Evolutionary conservation across 2,888 invertebrate genomes (phyloP).

Genomic region (Drosophila setosimentum): DNA sequence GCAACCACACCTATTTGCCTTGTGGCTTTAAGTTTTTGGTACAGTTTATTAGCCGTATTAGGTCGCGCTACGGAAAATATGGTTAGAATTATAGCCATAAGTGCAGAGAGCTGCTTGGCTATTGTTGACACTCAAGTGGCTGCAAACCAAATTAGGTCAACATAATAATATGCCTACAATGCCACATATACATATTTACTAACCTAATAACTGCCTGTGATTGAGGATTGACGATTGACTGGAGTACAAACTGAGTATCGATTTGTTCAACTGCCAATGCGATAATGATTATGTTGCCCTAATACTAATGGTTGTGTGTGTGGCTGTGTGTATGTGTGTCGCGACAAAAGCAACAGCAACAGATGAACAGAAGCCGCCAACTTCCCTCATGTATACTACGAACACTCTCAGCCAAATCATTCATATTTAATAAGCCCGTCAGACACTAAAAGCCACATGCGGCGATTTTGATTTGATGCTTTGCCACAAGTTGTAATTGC

Average conservation of each 20-base stretch:
- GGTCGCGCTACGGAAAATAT: conserved; percentile 63
- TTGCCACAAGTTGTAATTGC: conserved; percentile 33
- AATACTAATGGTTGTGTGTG: neutral
- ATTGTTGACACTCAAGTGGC: conserved; percentile 65
- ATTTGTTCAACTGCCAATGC: conserved; percentile 62
- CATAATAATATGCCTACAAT: conserved; percentile 46
- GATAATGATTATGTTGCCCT: conserved; percentile 46
- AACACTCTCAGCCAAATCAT: conserved; percentile 3
- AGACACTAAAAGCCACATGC: conserved; percentile 35
- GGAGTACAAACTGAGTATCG: conserved; percentile 57
- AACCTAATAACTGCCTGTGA: conserved; percentile 21
- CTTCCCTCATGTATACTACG: neutral
- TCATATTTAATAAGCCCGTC: conserved; percentile 47
- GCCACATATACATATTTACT: conserved; percentile 3
- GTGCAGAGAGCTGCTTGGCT: conserved; percentile 25
- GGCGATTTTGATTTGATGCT: conserved; percentile 27
- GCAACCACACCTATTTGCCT: conserved; percentile 67
- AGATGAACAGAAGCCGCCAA: conserved; percentile 22
- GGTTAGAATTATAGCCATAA: conserved; percentile 58
- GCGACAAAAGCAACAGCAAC: conserved; percentile 20
- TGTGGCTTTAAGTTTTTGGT: conserved; percentile 55
- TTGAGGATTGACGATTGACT: conserved; percentile 66
- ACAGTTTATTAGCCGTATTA: conserved; percentile 67
- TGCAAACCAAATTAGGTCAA: conserved; percentile 72
- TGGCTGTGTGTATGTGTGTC: neutral